Conservation (phyloP, 1,140 invertebrate species). For the Maconellicoccus hirsutus region DNA sequence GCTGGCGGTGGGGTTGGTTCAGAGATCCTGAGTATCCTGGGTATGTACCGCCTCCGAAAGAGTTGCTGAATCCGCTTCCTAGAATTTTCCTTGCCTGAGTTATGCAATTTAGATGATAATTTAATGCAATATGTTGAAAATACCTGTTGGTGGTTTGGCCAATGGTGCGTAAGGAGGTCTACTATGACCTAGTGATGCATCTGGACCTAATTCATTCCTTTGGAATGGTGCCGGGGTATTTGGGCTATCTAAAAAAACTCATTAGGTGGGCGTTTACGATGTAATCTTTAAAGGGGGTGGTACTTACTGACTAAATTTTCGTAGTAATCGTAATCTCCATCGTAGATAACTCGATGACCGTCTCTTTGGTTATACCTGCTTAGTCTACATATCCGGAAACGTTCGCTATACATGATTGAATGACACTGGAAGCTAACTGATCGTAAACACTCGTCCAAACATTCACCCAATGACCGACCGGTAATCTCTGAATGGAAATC, state of each 20-base stretch:
- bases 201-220: background rate
- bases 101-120: too few relatives aligned
- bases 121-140: too few relatives aligned
- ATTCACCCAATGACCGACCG: constrained; percentile 70
- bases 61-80: constrained; percentile 25
- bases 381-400: constrained; percentile 66
- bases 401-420: constrained; percentile 74
- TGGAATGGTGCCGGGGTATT: background rate
- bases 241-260: background rate
- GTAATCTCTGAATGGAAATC: constrained; percentile 82
- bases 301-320: constrained; percentile 39
- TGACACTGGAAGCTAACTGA: constrained; percentile 77
- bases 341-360: constrained; percentile 73
- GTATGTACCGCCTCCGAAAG: constrained; percentile 27
- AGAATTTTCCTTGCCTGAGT: too few relatives aligned
- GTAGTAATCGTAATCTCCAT: constrained; percentile 82
- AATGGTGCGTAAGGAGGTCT: constrained; percentile 35
- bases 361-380: constrained; percentile 75
- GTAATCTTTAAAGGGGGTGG: too few relatives aligned
- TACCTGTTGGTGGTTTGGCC: constrained; percentile 22
- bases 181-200: background rate
- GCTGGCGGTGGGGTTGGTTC: constrained; percentile 18
- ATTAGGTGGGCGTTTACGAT: too few relatives aligned
- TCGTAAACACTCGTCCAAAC: constrained; percentile 73
- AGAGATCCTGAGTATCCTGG: constrained; percentile 32